Evolutionary conservation across 2,888 invertebrate species (phyloP).

Genomic region (Coelogynopora nodosa): DNA sequence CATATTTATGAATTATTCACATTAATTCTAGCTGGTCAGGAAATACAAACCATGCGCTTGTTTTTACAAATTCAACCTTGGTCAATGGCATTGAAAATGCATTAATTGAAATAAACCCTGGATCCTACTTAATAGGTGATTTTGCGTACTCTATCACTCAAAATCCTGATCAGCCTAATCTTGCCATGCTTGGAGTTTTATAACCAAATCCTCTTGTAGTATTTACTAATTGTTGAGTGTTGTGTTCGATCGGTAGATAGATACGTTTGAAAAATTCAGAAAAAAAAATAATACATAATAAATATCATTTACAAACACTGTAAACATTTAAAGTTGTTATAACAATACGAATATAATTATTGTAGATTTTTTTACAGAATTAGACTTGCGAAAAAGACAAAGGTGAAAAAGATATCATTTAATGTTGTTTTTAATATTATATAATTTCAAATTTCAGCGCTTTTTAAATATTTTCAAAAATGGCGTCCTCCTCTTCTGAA

Average conservation of each 20-base stretch:
- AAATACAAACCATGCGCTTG: not conserved
- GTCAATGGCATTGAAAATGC: not conserved
- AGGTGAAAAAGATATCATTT: no score
- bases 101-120: not conserved
- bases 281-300: no score
- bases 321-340: no score
- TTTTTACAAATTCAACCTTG: not conserved
- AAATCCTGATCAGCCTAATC: not conserved
- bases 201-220: no score
- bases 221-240: no score
- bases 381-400: no score
- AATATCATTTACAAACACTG: no score
- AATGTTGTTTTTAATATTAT: not conserved
- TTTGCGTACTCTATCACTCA: not conserved
- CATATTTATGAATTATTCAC: no score
- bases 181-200: no score
- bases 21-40: not conserved
- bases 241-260: no score
- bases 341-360: not conserved
- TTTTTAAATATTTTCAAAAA: not conserved
- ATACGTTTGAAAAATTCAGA: no score
- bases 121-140: not conserved
- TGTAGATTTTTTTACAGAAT: not conserved
- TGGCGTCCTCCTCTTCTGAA: not conserved
- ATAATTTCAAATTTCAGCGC: not conserved